phyloP scores from a whole-genome alignment of 37 sponge, comb jelly and placozoan genomes.

The Agelas oroides region DNA sequence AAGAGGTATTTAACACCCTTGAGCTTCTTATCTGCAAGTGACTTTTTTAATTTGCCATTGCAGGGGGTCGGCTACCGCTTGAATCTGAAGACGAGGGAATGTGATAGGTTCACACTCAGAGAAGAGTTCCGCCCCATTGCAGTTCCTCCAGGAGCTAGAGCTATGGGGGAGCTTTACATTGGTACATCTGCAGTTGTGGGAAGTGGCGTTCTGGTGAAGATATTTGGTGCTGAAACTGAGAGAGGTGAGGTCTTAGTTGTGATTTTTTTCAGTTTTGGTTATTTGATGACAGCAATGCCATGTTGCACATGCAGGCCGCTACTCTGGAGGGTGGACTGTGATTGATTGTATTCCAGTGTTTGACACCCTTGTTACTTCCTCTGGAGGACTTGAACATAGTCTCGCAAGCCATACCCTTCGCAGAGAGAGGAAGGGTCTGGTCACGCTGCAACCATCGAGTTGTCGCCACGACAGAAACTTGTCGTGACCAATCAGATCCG shows the following conservation, averaged over 20 bases:
- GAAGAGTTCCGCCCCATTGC: conserved; percentile 48
- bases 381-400: no score
- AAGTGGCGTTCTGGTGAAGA: conserved; percentile 35
- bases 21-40: neutral
- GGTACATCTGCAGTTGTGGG: conserved; percentile 42
- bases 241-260: neutral
- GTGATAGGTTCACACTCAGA: conserved; percentile 12
- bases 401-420: no score
- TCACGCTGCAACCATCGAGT: no score
- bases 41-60: neutral
- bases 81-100: conserved; percentile 49
- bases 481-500: no score
- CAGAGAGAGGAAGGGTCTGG: no score
- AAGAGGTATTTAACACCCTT: conserved; percentile 7
- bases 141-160: conserved; percentile 49
- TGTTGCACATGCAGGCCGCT: neutral
- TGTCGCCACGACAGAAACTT: no score
- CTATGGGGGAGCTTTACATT: conserved; percentile 31
- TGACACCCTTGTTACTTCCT: conserved; percentile 17
- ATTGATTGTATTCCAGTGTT: conserved; percentile 35
- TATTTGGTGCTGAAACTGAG: neutral
- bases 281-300: no score
- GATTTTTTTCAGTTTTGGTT: neutral
- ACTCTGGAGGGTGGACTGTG: conserved; percentile 11
- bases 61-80: conserved; percentile 44